phyloP scores from a whole-genome alignment of 2,113 vertebrate species.

The Hippolais icterina region DNA sequence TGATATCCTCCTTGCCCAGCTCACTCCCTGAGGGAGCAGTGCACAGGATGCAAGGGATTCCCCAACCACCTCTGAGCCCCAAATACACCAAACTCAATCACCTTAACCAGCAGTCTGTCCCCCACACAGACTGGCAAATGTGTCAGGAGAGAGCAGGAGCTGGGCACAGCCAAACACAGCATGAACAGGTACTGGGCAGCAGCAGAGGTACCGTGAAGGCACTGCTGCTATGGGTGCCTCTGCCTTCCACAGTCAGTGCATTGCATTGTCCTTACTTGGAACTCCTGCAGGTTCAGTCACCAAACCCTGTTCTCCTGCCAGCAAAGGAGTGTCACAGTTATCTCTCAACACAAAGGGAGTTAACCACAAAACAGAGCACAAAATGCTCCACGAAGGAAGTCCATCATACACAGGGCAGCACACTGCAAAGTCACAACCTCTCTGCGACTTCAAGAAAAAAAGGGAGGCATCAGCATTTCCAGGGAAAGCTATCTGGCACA shows the following conservation, averaged over 20 bases:
- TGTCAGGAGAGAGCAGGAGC: neutral
- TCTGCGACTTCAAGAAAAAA: neutral
- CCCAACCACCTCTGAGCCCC: neutral
- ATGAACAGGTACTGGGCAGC: neutral
- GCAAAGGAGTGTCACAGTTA: neutral
- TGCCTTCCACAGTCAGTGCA: neutral
- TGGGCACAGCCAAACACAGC: fast-evolving
- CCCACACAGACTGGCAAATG: neutral
- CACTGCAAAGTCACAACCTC: neutral
- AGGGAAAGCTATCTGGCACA: neutral
- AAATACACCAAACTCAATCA: neutral
- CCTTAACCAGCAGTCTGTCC: neutral
- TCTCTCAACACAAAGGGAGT: neutral
- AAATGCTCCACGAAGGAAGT: fast-evolving
- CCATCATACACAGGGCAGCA: no score
- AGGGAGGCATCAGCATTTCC: neutral
- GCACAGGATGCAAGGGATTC: neutral
- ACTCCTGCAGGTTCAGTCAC: neutral
- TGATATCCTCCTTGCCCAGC: neutral
- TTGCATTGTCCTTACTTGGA: fast-evolving
- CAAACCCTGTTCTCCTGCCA: neutral
- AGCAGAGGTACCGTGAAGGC: neutral
- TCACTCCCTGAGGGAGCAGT: neutral
- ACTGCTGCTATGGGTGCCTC: neutral
- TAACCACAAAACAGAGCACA: neutral